Evolutionary conservation across 2,113 vertebrate genomes (phyloP).

Genomic region (Dicerorhinus sumatrensis): DNA sequence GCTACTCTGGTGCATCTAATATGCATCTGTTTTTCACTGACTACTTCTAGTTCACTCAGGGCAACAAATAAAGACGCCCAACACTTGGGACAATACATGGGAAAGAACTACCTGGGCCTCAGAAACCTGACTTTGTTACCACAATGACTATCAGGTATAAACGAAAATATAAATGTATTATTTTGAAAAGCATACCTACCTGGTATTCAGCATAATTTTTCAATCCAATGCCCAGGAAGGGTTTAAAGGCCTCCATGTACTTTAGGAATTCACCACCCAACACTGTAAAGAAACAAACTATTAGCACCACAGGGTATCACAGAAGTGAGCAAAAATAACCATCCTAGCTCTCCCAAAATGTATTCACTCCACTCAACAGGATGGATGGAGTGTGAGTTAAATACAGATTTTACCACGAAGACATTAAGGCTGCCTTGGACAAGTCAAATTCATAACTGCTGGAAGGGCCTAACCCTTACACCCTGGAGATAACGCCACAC

Average conservation of each 20-base stretch:
- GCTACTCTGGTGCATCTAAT: background rate
- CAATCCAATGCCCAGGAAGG: slow-evolving; percentile 96
- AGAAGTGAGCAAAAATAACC: background rate
- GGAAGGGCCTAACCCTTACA: background rate
- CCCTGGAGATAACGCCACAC: background rate
- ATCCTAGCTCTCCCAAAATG: background rate
- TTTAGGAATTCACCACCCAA: slow-evolving; percentile 97
- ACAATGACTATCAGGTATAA: background rate
- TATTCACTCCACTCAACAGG: fast-evolving
- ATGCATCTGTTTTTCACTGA: background rate
- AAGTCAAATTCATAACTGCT: background rate
- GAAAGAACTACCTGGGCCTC: background rate
- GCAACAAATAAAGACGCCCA: background rate
- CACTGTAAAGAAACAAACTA: slow-evolving; percentile 85
- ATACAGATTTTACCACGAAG: background rate
- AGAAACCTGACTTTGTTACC: background rate
- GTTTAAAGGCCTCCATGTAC: slow-evolving; percentile 99
- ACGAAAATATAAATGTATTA: background rate
- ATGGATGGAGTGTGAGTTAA: background rate
- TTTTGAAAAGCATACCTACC: slow-evolving; percentile 85
- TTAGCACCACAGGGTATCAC: background rate
- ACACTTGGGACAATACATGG: background rate
- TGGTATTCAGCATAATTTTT: slow-evolving; percentile 99
- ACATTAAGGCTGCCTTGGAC: background rate
- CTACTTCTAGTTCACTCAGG: background rate